A percentile compares a stretch with the other conserved stretches of the same genome.
These are phyloP conservation scores for Poecilia picta DNA, from an alignment of 2,797 vertebrate species.

Conservation along the genomic window DNA sequence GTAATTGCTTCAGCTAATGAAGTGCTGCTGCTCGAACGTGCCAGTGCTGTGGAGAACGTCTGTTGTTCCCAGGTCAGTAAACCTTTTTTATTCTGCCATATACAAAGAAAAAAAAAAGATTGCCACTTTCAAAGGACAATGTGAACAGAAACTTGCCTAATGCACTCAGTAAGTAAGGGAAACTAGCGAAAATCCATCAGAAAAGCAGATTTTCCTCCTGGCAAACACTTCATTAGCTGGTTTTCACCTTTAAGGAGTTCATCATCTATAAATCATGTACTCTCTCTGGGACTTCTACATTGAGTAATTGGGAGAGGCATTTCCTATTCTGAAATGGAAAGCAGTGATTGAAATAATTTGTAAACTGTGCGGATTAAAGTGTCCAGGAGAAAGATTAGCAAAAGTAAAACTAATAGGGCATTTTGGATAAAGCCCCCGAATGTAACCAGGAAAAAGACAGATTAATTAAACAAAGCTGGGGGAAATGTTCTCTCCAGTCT, in stretches of 20 bases:
- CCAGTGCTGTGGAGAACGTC: slow-evolving; percentile 42
- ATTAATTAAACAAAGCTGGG: slow-evolving; percentile 21
- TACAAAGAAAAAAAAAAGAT: slow-evolving; percentile 44
- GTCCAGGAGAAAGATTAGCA: slow-evolving; percentile 13
- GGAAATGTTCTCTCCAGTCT: not conserved
- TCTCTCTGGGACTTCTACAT: slow-evolving; percentile 7
- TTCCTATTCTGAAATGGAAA: slow-evolving; percentile 25
- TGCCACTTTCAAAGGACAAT: slow-evolving; percentile 39
- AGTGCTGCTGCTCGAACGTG: slow-evolving; percentile 66
- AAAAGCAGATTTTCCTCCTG: slow-evolving; percentile 24
- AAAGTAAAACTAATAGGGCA: slow-evolving; percentile 19
- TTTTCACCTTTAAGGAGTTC: slow-evolving; percentile 27
- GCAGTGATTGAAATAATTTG: slow-evolving; percentile 22
- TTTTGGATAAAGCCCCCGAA: slow-evolving; percentile 12
- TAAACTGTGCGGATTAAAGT: slow-evolving; percentile 11
- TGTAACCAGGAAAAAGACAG: not conserved
- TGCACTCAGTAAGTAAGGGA: slow-evolving; percentile 2
- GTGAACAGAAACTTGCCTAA: slow-evolving; percentile 22
- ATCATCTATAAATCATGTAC: slow-evolving; percentile 36
- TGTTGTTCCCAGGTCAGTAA: slow-evolving; percentile 70
- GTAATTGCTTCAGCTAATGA: slow-evolving; percentile 77
- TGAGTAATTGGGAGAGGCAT: slow-evolving; percentile 29
- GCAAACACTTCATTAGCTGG: slow-evolving; percentile 37
- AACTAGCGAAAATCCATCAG: slow-evolving; percentile 5
- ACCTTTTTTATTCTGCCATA: slow-evolving; percentile 35